Evolutionary conservation across 2,113 vertebrate genomes (phyloP).

Genomic region (Pycnonotus jocosus): DNA sequence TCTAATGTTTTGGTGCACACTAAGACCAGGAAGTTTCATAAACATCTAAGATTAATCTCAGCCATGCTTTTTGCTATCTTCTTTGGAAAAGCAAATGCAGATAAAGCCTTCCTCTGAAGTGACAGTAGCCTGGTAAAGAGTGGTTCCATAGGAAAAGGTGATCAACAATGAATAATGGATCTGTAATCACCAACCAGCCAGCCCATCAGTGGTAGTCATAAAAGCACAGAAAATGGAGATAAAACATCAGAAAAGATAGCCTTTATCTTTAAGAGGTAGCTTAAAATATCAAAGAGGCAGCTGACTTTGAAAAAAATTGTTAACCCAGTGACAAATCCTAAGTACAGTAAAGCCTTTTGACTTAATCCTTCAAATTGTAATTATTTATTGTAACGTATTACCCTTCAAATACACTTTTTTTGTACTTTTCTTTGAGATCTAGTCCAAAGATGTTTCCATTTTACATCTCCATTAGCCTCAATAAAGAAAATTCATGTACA

Average conservation of each 20-base stretch:
- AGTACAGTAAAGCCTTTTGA: background rate
- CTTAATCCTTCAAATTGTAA: background rate
- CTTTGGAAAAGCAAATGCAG: background rate
- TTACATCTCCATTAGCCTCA: background rate
- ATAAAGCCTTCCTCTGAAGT: background rate
- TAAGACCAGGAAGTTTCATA: background rate
- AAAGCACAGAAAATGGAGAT: background rate
- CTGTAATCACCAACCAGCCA: background rate
- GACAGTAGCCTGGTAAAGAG: background rate
- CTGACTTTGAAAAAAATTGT: background rate
- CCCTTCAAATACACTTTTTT: background rate
- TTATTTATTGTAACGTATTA: background rate
- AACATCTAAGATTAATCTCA: background rate
- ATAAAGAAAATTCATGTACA: accelerated
- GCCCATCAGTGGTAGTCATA: background rate
- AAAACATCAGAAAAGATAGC: background rate
- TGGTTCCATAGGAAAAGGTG: background rate
- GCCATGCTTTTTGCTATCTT: background rate
- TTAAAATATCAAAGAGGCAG: background rate
- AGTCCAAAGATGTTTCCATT: background rate
- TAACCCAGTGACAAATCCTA: background rate
- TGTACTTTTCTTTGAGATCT: background rate
- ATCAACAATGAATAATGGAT: background rate
- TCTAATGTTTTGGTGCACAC: background rate
- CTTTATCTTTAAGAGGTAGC: background rate